A percentile compares a stretch with the other conserved stretches of the same genome.
These are phyloP conservation scores for Chymomyza fuscimana DNA, from an alignment of 2,888 invertebrate species.

Conservation along the genomic window DNA sequence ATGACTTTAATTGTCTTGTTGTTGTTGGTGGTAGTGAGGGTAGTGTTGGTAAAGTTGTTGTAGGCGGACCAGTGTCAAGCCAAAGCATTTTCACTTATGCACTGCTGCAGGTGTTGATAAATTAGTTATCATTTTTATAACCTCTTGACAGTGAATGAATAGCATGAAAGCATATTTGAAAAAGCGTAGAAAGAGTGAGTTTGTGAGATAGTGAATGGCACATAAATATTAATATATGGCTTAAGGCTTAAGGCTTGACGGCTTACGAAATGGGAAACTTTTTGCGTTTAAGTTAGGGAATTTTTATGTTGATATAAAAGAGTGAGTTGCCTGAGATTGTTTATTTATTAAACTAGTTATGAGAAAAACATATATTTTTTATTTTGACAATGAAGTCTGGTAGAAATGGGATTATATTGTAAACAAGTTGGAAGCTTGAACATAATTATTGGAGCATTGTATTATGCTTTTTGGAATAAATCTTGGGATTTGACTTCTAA, in stretches of 20 bases:
- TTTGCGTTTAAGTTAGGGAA: background rate
- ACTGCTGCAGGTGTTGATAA: conserved; percentile 28
- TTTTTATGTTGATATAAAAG: no score
- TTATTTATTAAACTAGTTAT: no score
- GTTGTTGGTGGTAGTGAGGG: no score
- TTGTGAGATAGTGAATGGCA: background rate
- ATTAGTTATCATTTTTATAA: conserved; percentile 26
- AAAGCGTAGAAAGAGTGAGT: background rate
- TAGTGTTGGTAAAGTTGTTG: background rate
- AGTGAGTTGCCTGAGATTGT: no score
- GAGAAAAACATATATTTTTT: no score
- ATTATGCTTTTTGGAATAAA: no score
- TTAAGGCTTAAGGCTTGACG: background rate
- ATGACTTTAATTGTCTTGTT: conserved; percentile 36
- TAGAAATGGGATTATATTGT: no score
- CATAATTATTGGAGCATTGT: no score
- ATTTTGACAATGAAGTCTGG: no score
- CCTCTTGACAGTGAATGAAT: background rate
- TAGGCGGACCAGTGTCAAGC: background rate
- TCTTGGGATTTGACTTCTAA: no score
- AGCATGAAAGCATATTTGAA: background rate
- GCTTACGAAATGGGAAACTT: background rate
- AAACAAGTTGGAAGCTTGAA: no score
- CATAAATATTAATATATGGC: background rate
- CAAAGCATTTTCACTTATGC: conserved; percentile 8